Base-by-base conservation (phyloP, 2,113 vertebrate species). In the Athene noctua region DNA sequence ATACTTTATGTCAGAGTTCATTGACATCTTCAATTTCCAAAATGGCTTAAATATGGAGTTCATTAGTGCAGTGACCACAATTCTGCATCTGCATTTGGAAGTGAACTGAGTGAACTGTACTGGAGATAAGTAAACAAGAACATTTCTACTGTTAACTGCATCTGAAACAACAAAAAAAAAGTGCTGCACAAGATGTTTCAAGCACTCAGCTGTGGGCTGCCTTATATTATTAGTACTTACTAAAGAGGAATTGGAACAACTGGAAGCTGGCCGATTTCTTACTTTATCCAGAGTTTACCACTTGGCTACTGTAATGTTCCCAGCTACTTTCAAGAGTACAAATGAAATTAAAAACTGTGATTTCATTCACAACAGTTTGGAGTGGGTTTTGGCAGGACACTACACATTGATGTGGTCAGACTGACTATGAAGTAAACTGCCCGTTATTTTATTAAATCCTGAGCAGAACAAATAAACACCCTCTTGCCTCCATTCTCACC, bases 351-450 rank as follows among this genome's bases (percentile, higher is more conserved):
- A 90, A 80, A 86, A 65, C 62, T 21, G 8, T 79, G 62, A 94
- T 65, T 96, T 94, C 77, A 96, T 91, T 94, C 86, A 94, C 57
- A 89, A 71, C 36, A 75, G 21, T 49, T 71, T 84, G 68, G 75
- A 86, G 40, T 78, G 55, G 44, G 74, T 93, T 96, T 96, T 97
- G 96, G 94, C 95, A 95, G 80, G 27, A 88, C 47, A 72, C 52
- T 36, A 58, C 42, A 86, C 32, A 88, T 57, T 34, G 44, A 75
- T 94, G 82, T 30, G 65, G 80, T 86, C 65, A 90, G 0, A 40
- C 77, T 61, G 57, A 78, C 73, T 91, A 59, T 75, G 40, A 91
- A 94, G 61, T 47, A 90, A 93, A 73, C 40, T 58, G 75, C 34
- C 40, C 86, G 54, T 72, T 75, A 75, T 54, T 90, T 81, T 72